phyloP scores from a whole-genome alignment of 2,113 vertebrate species.

The Leuciscus idus region DNA sequence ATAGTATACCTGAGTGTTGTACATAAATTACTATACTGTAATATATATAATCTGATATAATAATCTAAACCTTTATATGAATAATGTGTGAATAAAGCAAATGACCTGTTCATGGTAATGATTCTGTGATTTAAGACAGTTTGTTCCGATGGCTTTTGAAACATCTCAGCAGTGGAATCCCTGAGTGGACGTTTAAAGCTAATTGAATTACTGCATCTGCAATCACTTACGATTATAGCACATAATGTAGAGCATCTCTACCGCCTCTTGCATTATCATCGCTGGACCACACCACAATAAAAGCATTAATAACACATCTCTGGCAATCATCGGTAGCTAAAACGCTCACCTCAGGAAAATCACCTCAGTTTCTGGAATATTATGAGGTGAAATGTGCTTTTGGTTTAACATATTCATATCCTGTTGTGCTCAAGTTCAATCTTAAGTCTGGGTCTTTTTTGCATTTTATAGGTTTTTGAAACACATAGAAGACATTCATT shows the following conservation, averaged over 20 bases:
- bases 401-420: neutral
- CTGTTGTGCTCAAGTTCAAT: neutral
- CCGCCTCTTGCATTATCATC: neutral
- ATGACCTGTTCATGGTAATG: neutral
- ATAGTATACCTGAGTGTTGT: too few relatives aligned
- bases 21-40: too few relatives aligned
- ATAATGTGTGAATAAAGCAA: neutral
- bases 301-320: constrained; percentile 18
- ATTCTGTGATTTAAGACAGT: neutral
- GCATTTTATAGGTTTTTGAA: neutral
- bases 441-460: neutral
- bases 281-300: neutral
- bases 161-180: neutral
- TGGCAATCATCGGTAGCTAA: constrained; percentile 17
- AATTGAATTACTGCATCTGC: neutral
- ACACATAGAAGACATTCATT: neutral
- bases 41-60: neutral
- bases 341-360: neutral
- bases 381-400: neutral
- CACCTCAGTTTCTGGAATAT: constrained; percentile 31
- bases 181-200: constrained; percentile 9
- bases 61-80: neutral
- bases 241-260: neutral
- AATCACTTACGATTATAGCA: neutral
- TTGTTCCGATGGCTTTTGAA: constrained; percentile 1